A percentile compares a stretch with the other conserved stretches of the same genome.
phyloP scores from a whole-genome alignment of 1,140 invertebrate genomes.

The Drosophila punjabiensis region DNA sequence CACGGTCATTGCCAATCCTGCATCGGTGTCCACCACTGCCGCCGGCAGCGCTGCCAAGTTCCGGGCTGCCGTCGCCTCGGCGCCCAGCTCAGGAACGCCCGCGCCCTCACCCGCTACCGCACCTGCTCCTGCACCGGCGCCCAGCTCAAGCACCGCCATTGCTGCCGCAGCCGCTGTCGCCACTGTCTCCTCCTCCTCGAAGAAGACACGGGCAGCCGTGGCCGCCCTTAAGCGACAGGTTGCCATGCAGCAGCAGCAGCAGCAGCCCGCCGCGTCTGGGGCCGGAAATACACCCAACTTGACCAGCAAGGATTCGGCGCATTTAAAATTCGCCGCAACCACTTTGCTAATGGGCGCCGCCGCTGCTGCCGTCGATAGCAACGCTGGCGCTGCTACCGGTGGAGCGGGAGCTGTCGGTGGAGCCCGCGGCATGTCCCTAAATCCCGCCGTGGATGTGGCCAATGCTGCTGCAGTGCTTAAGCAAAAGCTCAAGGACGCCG shows the following conservation, averaged over 20 bases:
- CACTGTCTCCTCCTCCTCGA: slow-evolving; percentile 42
- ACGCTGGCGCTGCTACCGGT: slow-evolving; percentile 63
- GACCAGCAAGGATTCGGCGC: slow-evolving; percentile 66
- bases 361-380: slow-evolving; percentile 70
- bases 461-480: slow-evolving; percentile 74
- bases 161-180: slow-evolving; percentile 11
- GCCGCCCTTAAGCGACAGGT: slow-evolving; percentile 70
- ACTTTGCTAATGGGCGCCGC: slow-evolving; percentile 73
- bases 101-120: slow-evolving; percentile 24
- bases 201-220: slow-evolving; percentile 68
- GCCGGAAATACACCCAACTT: slow-evolving; percentile 26
- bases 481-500: slow-evolving; percentile 75
- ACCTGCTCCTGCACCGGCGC: slow-evolving; percentile 25
- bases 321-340: slow-evolving; percentile 73
- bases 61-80: slow-evolving; percentile 69
- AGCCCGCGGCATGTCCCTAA: slow-evolving; percentile 35
- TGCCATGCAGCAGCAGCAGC: slow-evolving; percentile 56
- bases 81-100: slow-evolving; percentile 38
- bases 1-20: slow-evolving; percentile 52
- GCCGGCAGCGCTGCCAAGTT: slow-evolving; percentile 68
- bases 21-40: slow-evolving; percentile 48
- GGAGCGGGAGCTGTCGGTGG: slow-evolving; percentile 14
- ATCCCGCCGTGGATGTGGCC: slow-evolving; percentile 53
- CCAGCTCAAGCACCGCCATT: slow-evolving; percentile 22
- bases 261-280: slow-evolving; percentile 42